Conservation (phyloP, 2,888 invertebrate species). For the Drosophila aldrichi region DNA sequence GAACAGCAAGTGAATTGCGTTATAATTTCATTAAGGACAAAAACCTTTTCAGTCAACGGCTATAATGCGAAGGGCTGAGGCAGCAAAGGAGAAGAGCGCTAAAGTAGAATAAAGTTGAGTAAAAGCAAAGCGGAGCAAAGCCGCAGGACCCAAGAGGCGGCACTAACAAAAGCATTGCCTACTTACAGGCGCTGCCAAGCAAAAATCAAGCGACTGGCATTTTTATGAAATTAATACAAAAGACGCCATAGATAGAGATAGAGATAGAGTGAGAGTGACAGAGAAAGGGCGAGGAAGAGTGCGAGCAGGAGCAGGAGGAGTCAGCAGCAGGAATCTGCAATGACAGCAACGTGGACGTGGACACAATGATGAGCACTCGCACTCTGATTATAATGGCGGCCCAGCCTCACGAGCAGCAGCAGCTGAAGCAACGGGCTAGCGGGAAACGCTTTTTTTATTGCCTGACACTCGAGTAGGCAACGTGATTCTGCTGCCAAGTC, state of each 20-base stretch:
- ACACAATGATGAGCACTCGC: constrained; percentile 64
- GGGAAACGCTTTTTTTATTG: constrained; percentile 64
- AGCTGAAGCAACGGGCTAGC: constrained; percentile 22
- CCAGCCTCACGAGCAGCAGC: constrained; percentile 13
- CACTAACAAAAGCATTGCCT: constrained; percentile 70
- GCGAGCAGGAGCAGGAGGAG: neutral
- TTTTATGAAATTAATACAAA: constrained; percentile 81
- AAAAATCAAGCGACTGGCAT: constrained; percentile 74
- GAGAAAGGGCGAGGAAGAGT: neutral
- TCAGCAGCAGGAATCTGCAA: constrained; percentile 25
- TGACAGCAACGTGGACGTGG: constrained; percentile 45
- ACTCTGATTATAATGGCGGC: constrained; percentile 54
- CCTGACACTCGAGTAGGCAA: constrained; percentile 62
- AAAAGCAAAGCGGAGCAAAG: constrained; percentile 20
- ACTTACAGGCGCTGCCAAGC: constrained; percentile 58
- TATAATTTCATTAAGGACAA: constrained; percentile 80
- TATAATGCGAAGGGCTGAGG: constrained; percentile 21
- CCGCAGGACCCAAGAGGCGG: constrained; percentile 52
- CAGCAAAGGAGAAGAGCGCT: constrained; percentile 14
- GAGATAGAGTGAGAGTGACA: constrained; percentile 5
- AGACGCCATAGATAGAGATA: constrained; percentile 24
- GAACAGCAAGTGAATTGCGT: constrained; percentile 67
- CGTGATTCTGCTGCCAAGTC: constrained; percentile 31
- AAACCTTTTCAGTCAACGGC: constrained; percentile 64
- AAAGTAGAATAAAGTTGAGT: constrained; percentile 33